Evolutionary conservation across 2,113 vertebrate species (phyloP), one percentile per base, ranked within the genome.

Genomic region (Archilochus colubris): DNA sequence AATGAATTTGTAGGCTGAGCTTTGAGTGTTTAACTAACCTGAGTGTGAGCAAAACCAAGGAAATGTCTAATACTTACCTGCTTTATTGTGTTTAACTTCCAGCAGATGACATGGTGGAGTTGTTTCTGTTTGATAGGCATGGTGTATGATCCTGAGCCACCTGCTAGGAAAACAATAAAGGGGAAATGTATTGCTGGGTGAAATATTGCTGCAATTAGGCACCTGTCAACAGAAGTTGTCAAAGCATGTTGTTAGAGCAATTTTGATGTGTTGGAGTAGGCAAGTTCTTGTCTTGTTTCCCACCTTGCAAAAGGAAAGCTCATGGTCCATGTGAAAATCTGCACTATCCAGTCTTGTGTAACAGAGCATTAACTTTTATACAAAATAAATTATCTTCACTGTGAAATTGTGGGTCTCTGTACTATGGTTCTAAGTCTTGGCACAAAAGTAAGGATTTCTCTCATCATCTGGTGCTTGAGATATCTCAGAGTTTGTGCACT

Each of bases 371-470:
- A 25, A 55, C 3, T 64, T 64, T 21, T 6, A 12, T 7, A 44
- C 18, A 5, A 14, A 57, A 20, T 21, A 48, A 31, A 70, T 58
- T 0, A 14, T 40, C 25, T 8, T 24, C 4, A 0, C 33, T 30
- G 4, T 31, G 55, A 31, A 51, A 9, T 6, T 15, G 24, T 3
- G 10, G 17, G 7, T 66, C 79, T 79, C 2, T 1, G 44, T 40
- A 12, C 77, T 54, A 3, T n/a, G 50, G 9, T 3, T 63, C 2
- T 2, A 50, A 55, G 27, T 48, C 28, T 76, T 31, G 51, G 55
- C 50, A 63, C 6, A 10, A 44, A 55, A 67, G n/a, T 27, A 21
- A 44, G 59, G 51, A 19, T 24, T 59, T 51, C 40, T 40, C 40
- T 40, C 40, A 40, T 40, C 40, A 40, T 40, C 40, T 40, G 40